phyloP scores from a whole-genome alignment of 1,140 invertebrate species.

The Cryptotermes secundus region DNA sequence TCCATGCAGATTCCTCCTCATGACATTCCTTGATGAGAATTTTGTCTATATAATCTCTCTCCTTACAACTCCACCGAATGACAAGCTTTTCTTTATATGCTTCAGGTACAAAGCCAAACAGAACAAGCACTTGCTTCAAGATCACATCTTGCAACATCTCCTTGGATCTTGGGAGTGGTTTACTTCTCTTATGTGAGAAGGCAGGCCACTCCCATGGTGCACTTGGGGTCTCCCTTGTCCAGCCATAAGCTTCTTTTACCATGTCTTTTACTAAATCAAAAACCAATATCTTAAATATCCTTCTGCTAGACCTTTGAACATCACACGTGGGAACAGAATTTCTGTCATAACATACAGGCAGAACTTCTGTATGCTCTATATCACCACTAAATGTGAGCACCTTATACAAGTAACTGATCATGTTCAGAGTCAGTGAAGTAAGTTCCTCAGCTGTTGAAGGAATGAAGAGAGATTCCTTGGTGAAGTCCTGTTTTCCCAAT shows the following conservation, averaged over 20 bases:
- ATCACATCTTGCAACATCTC: conserved; percentile 54
- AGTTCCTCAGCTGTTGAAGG: conserved; percentile 46
- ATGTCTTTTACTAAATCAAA: conserved; percentile 67
- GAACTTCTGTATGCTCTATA: conserved; percentile 21
- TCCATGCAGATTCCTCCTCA: conserved; percentile 70
- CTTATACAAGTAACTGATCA: conserved; percentile 46
- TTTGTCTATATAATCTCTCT: conserved; percentile 70
- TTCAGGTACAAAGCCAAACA: conserved; percentile 59
- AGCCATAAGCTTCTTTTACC: conserved; percentile 50
- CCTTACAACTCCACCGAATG: conserved; percentile 66
- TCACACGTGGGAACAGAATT: not conserved
- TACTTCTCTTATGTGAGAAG: conserved; percentile 43
- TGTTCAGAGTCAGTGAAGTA: not conserved
- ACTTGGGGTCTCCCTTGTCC: conserved; percentile 41
- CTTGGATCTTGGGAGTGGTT: conserved; percentile 45
- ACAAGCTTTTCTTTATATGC: conserved; percentile 57
- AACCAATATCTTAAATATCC: conserved; percentile 53
- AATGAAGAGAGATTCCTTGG: conserved; percentile 49
- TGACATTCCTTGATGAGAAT: conserved; percentile 66
- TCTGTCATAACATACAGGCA: not conserved
- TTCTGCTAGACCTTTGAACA: not conserved
- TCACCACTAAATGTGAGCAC: conserved; percentile 38
- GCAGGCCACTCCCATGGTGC: conserved; percentile 56
- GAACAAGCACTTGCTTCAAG: conserved; percentile 53
- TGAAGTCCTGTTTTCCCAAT: conserved; percentile 16